Base-by-base conservation (phyloP, 2,113 vertebrate species). In the Corythaixoides concolor region DNA sequence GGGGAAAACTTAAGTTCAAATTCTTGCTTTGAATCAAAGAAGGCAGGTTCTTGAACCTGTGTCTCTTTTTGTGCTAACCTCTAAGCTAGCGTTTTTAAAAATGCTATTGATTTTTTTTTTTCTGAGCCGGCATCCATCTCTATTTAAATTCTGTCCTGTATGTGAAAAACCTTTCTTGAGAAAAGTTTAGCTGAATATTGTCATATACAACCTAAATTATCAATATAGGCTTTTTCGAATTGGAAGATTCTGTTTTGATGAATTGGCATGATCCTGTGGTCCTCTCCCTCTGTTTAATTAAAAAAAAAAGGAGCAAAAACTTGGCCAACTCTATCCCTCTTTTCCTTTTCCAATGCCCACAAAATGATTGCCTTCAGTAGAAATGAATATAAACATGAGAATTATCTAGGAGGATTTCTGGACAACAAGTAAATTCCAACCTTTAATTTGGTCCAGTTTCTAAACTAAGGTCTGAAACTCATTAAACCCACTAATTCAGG, bases 21-120 rank as follows among this genome's bases (percentile, higher is more conserved):
- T 88, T 89, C 87, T 77, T 91, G 80, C 49, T 93, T 78, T 93
- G 77, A 96, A 89, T 76, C 60, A 78, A 89, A 89, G 60, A 67
- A 92, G 32, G 32, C n/a, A 90, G n/a, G 0, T 12, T 94, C 72
- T 68, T 68, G 60, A 91, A 63, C 47, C 8, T 27, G 18, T 83
- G 30, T 30, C 12, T 63, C n/a, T 74, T 33, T 73, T 41, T 83
- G 8, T 50, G 69, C 47, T 74, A 74, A 74, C 28, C 24, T 95
- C 37, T 75, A 77, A 91, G 55, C 43, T 53, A 63, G 37, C 3
- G 24, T 63, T 84, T 93, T 93, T 56, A 9, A 11, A 88, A 93
- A 92, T 81, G 28, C 3, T 84, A 95, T 87, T 88, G 88, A 92
- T 90, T 85, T 68, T 85, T 50, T 84, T 50, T 67, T 81, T 43